Evolutionary conservation across 2,113 vertebrate species (phyloP).

Genomic region (Anarrhichthys ocellatus): DNA sequence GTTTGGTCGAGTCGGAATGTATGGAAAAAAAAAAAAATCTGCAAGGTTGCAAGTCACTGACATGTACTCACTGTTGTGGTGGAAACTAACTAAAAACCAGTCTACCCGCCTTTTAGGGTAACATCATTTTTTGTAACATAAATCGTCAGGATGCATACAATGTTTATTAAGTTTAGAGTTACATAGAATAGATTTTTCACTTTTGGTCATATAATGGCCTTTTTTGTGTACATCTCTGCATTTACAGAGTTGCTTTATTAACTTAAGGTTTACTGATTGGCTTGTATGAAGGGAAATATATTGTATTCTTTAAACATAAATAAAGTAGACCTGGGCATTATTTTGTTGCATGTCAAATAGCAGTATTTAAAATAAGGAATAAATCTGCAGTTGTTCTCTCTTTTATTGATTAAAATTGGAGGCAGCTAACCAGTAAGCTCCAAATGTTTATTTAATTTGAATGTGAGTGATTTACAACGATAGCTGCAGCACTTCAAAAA

Average conservation of each 20-base stretch:
- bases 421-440: background rate
- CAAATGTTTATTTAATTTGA: background rate
- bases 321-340: background rate
- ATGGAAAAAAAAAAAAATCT: slow-evolving; percentile 46
- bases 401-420: background rate
- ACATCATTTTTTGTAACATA: background rate
- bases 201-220: background rate
- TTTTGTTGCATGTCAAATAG: background rate
- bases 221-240: background rate
- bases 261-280: background rate
- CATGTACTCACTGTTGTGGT: slow-evolving; percentile 31
- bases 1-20: slow-evolving; percentile 59
- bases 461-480: background rate
- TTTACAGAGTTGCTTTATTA: background rate
- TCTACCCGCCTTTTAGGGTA: background rate
- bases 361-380: background rate
- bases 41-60: slow-evolving; percentile 32
- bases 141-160: background rate
- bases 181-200: background rate
- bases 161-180: slow-evolving; percentile 1
- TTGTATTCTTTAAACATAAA: background rate
- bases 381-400: background rate
- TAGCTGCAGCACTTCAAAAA: background rate
- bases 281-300: background rate
- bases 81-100: slow-evolving; percentile 6